Evolutionary conservation across 2,888 invertebrate species (phyloP), one percentile per base, ranked within the genome.

Genomic region (Ormyrus nitidulus): DNA sequence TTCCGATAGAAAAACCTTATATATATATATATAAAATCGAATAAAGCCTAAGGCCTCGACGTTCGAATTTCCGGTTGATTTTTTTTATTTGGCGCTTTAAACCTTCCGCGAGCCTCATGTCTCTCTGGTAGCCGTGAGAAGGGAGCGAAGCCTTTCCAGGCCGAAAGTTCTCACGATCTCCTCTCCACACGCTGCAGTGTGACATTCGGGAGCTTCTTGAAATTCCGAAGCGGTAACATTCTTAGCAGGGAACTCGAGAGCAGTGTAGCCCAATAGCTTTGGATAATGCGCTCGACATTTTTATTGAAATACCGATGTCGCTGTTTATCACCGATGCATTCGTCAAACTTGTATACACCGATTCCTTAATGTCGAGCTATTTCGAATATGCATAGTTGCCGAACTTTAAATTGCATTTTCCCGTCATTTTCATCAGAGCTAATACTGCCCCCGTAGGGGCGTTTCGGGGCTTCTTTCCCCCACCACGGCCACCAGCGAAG

Each of bases 51-150:
- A 19, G 19, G 19, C 19, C 19, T 19, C 19, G 19, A 19, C 19
- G 19, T 19, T 54, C 10, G n/a, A 53, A 77, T 7, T 54, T 48
- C 8, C 13, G 61, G 11, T 2, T 51, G 53, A 19, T 74, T 62
- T 19, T 19, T 62, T 56, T 70, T 9, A 66, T 70, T 77, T 58
- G 0, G 53, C 58, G 62, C 58, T 71, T 44, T 13, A 56, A 56
- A 19, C 61, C 72, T 68, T 85, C 84, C 51, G 82, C 70, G 48
- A 44, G 19, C n/a, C 77, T 83, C 74, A 85, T 87, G 83, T 61
- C 81, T 62, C 84, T 85, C 85, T 84, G 84, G 79, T 85, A 81
- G 73, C 83, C 84, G 83, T 86, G 85, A 86, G 86, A 86, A 84
- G 84, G 81, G 79, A 78, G 77, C 77, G 71, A 80, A 80, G 70